Conservation (phyloP, 2,888 invertebrate genomes). For the Patella ulyssiponensis region DNA sequence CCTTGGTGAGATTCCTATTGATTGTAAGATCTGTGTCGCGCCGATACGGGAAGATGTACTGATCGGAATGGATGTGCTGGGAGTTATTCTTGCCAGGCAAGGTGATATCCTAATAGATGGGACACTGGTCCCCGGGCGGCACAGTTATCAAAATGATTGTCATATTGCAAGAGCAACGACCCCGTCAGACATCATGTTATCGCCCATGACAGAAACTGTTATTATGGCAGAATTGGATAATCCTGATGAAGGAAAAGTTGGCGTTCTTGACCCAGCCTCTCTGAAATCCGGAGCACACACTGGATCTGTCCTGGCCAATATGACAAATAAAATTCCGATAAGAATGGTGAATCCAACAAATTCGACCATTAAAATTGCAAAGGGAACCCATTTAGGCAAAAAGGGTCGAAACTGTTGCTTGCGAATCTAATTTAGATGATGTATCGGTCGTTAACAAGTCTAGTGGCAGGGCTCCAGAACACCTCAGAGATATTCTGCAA, state of each 20-base stretch:
- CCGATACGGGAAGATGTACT: too few relatives aligned
- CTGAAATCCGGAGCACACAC: neutral
- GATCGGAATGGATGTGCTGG: neutral
- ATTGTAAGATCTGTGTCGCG: neutral
- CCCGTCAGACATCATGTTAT: neutral
- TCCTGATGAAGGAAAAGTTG: neutral
- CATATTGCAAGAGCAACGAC: neutral
- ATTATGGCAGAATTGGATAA: neutral
- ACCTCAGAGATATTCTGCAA: neutral
- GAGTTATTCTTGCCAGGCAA: neutral
- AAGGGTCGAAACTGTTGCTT: neutral
- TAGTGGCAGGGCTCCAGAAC: neutral
- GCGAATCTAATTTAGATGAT: too few relatives aligned
- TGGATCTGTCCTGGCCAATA: neutral
- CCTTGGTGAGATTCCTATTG: neutral
- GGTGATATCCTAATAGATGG: neutral
- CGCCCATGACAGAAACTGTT: neutral
- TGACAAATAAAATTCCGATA: neutral
- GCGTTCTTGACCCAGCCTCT: neutral
- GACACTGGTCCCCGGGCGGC: neutral
- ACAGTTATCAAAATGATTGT: neutral
- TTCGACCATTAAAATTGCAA: neutral
- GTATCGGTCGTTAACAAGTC: too few relatives aligned
- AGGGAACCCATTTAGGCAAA: neutral
- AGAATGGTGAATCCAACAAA: neutral